phyloP scores from a whole-genome alignment of 2,888 invertebrate genomes.

The Philonicus albiceps region DNA sequence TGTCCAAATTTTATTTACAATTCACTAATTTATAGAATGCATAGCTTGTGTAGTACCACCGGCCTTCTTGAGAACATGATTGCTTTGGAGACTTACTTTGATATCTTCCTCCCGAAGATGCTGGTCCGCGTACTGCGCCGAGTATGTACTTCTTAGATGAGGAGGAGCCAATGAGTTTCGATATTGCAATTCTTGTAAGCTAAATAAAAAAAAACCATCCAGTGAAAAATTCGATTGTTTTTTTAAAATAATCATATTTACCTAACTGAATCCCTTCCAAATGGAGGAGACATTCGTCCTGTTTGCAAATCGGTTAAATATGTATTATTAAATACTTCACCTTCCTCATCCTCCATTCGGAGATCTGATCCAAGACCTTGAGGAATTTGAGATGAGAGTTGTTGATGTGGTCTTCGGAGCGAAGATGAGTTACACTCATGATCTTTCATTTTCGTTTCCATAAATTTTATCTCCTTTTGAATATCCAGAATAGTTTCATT shows the following conservation, averaged over 20 bases:
- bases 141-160: conserved; percentile 85
- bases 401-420: conserved; percentile 4
- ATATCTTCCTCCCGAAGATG: conserved; percentile 72
- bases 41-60: background rate
- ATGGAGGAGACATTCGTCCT: conserved; percentile 64
- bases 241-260: conserved; percentile 45
- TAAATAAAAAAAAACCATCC: conserved; percentile 43
- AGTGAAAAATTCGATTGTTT: background rate
- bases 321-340: conserved; percentile 83
- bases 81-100: conserved; percentile 65
- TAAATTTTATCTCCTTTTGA: conserved; percentile 59
- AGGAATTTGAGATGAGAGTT: background rate
- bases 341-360: conserved; percentile 85
- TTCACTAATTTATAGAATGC: background rate
- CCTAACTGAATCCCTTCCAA: conserved; percentile 55
- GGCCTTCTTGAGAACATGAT: conserved; percentile 12
- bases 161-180: conserved; percentile 85
- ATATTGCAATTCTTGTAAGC: conserved; percentile 75
- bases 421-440: conserved; percentile 49
- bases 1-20: conserved; percentile 15
- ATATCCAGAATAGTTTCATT: conserved; percentile 60
- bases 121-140: conserved; percentile 77
- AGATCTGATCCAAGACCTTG: conserved; percentile 60
- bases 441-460: conserved; percentile 58
- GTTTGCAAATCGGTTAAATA: conserved; percentile 74